Evolutionary conservation across 2,888 invertebrate genomes (phyloP), one percentile per base, ranked within the genome.

Genomic region (Acronicta aceris): DNA sequence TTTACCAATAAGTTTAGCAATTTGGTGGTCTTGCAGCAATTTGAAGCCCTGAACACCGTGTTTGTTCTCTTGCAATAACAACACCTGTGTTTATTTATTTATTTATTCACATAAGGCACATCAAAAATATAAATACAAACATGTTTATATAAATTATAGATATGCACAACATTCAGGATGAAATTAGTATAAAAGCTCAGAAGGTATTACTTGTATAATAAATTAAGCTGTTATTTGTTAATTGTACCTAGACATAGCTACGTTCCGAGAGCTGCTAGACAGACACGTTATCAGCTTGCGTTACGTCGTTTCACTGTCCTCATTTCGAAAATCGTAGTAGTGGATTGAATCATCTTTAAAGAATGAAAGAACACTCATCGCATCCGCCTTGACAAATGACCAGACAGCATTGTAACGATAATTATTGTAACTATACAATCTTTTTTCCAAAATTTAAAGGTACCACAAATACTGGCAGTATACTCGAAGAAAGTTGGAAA

Each of bases 251-350:
- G 71, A 85, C 85, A 87, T 84, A 86, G 82, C 81, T 83, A 74
- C 12, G 33, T 33, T 33, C 12, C 74, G 81, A 86, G 82, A 84
- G 82, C 82, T 86, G 84, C 84, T 87, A 87, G 86, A 87, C 84
- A n/a, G n/a, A n/a, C 82, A 73, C 81, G 87, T 92, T 93, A 93
- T 92, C 92, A 86, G 85, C 78, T 85, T 83, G 85, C 75, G 76
- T 88, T 86, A 86, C 90, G 89, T 91, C 88, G 89, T 88, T 89
- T 90, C 89, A 83, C 84, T 84, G 92, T 82, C 89, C 92, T 82
- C 88, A 74, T 87, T 91, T 86, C 74, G 73, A 74, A 81, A 79
- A 75, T 75, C 62, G 59, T 61, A 75, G 66, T 68, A 75, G 61
- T 79, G 77, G 79, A 74, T 78, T 84, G 81, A 85, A 79, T 82